Evolutionary conservation across 2,888 invertebrate species (phyloP).

Genomic region (Acleris emargana): DNA sequence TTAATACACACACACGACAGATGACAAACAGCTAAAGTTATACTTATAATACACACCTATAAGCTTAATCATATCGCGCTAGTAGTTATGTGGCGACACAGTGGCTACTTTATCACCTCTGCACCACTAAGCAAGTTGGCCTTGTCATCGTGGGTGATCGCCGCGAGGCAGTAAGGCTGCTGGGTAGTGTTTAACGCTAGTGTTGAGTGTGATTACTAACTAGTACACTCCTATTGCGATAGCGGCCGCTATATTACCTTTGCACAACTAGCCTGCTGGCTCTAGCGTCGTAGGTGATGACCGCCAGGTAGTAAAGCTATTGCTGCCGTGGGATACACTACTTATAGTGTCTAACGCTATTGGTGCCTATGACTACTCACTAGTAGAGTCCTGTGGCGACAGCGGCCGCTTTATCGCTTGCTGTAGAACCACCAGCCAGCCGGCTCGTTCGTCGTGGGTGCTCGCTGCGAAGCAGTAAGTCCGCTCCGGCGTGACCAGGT

Average conservation of each 20-base stretch:
- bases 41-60: too few relatives aligned
- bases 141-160: slow-evolving; percentile 89
- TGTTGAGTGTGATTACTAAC: slow-evolving; percentile 71
- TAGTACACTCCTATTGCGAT: slow-evolving; percentile 90
- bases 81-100: slow-evolving; percentile 90
- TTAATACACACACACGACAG: too few relatives aligned
- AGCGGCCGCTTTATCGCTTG: slow-evolving; percentile 89
- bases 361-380: slow-evolving; percentile 72
- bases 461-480: slow-evolving; percentile 90
- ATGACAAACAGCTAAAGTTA: too few relatives aligned
- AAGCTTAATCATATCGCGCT: too few relatives aligned
- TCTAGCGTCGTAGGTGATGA: slow-evolving; percentile 90
- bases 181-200: slow-evolving; percentile 70
- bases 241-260: slow-evolving; percentile 89
- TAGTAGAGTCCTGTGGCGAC: slow-evolving; percentile 90
- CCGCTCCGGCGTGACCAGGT: slow-evolving; percentile 91
- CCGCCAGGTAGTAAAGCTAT: slow-evolving; percentile 90
- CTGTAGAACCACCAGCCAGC: slow-evolving; percentile 91
- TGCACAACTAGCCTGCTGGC: slow-evolving; percentile 90
- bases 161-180: slow-evolving; percentile 89
- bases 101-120: slow-evolving; percentile 88
- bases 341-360: background rate
- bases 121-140: slow-evolving; percentile 92
- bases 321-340: too few relatives aligned
- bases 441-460: slow-evolving; percentile 89